These are phyloP conservation scores for Pseudochirops cupreus DNA, from an alignment of 2,797 vertebrate species.

Conservation along the genomic window DNA sequence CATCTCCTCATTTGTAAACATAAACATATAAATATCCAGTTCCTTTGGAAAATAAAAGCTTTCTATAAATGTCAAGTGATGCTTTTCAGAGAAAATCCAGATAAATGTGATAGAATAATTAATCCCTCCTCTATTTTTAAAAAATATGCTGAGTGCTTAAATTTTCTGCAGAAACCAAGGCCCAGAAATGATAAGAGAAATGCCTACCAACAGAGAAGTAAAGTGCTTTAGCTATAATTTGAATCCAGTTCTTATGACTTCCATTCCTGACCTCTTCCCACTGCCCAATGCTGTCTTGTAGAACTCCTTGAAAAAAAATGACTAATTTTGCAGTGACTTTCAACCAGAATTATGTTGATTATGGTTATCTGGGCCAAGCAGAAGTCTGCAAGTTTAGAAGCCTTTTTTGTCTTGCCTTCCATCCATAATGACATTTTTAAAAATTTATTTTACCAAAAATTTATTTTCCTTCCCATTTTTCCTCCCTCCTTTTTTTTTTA, in stretches of 20 bases:
- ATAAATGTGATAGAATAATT: background rate
- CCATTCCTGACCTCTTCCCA: background rate
- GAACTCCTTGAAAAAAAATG: background rate
- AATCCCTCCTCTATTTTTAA: background rate
- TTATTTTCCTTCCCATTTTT: background rate
- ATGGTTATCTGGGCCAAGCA: background rate
- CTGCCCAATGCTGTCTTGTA: background rate
- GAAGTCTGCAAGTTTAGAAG: background rate
- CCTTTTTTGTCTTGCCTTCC: background rate
- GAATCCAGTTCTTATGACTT: background rate
- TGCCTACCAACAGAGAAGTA: background rate
- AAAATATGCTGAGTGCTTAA: background rate
- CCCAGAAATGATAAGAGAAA: background rate
- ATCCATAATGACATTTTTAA: background rate
- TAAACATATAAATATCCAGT: background rate
- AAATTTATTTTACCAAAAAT: background rate
- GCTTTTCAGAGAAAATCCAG: background rate
- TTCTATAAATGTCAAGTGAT: background rate
- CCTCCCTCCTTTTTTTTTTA: background rate
- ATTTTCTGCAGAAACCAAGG: background rate
- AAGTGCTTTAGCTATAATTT: background rate
- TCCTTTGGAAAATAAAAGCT: background rate
- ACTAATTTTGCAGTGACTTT: background rate
- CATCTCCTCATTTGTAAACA: background rate
- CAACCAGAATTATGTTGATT: background rate